phyloP scores from a whole-genome alignment of 2,797 vertebrate species.

The Acanthurus tractus region DNA sequence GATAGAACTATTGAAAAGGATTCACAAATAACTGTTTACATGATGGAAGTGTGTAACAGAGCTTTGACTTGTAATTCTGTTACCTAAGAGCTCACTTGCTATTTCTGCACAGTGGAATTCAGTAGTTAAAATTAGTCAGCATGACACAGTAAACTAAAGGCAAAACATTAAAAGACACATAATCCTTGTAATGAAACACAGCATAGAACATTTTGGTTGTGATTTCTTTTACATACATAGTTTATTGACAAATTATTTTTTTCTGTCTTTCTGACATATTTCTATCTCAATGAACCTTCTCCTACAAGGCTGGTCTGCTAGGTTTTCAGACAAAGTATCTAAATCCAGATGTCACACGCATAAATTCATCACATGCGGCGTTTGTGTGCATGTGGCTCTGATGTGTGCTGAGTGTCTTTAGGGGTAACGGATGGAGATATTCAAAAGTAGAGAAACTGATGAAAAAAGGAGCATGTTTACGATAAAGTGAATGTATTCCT shows the following conservation, averaged over 20 bases:
- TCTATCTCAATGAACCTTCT: slow-evolving; percentile 25
- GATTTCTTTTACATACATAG: too few relatives aligned
- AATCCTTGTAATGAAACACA: neutral
- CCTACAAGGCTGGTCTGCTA: neutral
- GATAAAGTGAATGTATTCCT: slow-evolving; percentile 5
- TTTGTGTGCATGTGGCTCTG: neutral
- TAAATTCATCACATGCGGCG: slow-evolving; percentile 35
- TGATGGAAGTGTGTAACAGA: neutral
- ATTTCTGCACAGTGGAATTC: neutral
- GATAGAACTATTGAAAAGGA: too few relatives aligned
- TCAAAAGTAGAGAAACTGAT: slow-evolving; percentile 16
- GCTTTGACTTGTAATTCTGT: neutral
- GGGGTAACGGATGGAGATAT: neutral
- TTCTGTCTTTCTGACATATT: slow-evolving; percentile 36
- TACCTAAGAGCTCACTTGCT: neutral
- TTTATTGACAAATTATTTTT: neutral
- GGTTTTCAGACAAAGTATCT: slow-evolving; percentile 10
- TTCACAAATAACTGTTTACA: neutral
- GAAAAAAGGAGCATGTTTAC: neutral
- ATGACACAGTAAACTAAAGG: neutral
- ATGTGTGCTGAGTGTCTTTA: neutral
- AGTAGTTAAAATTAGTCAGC: neutral
- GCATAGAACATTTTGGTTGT: neutral
- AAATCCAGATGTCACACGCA: slow-evolving; percentile 47
- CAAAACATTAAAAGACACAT: neutral